Evolutionary conservation across 2,797 vertebrate genomes (phyloP).

Genomic region (Echiichthys vipera): DNA sequence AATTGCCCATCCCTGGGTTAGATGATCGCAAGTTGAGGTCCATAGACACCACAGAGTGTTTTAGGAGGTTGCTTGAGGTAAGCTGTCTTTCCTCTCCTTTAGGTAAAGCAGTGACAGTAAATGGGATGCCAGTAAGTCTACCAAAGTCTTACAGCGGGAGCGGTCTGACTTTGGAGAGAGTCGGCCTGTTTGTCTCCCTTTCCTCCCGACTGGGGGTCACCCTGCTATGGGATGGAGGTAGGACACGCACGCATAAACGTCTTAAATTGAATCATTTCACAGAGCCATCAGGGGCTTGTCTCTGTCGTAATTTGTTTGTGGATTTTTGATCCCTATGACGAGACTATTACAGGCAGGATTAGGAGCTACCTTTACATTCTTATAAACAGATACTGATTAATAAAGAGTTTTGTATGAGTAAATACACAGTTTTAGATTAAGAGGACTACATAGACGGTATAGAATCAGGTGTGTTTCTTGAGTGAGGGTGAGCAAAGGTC

Average conservation of each 20-base stretch:
- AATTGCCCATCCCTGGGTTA: no score
- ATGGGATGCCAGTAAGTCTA: conserved; percentile 86
- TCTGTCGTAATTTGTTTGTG: not conserved
- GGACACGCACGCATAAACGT: conserved; percentile 8
- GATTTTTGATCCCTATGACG: not conserved
- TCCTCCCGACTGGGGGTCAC: conserved; percentile 87
- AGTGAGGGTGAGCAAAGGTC: no score
- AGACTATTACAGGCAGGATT: no score
- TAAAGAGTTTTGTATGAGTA: no score
- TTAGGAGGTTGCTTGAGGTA: not conserved
- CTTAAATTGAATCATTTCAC: not conserved
- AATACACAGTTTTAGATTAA: no score
- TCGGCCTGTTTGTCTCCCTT: conserved; percentile 89
- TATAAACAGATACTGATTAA: no score
- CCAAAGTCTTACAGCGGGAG: conserved; percentile 90
- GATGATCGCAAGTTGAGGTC: not conserved
- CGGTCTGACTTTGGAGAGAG: conserved; percentile 83
- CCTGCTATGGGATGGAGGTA: conserved; percentile 95
- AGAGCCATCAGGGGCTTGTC: not conserved
- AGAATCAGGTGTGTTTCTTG: no score
- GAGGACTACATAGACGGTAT: no score
- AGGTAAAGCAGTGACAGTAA: conserved; percentile 92
- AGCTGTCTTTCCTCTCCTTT: not conserved
- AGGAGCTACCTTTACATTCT: no score
- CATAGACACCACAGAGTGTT: no score